Conservation (phyloP, 2,888 invertebrate species). For the Melinaea menophilus region DNA sequence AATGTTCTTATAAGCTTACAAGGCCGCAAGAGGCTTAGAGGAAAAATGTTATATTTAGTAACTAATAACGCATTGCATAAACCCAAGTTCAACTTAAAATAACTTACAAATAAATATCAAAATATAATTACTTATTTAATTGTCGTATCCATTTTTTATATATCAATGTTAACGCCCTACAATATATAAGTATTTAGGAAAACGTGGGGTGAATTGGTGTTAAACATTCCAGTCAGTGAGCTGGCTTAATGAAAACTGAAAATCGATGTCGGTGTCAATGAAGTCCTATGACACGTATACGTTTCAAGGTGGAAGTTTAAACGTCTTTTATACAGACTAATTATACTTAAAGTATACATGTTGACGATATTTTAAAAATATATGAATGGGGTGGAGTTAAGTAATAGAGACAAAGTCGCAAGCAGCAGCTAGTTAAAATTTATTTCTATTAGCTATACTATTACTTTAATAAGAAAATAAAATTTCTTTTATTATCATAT, state of each 20-base stretch:
- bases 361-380: too few species aligned
- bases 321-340: background rate
- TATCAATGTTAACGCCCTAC: background rate
- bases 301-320: background rate
- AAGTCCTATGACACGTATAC: slow-evolving; percentile 6
- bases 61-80: background rate
- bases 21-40: slow-evolving; percentile 3
- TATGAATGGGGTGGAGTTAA: too few species aligned
- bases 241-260: slow-evolving; percentile 6
- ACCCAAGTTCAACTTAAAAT: background rate
- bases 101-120: background rate
- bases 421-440: too few species aligned
- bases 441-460: too few species aligned
- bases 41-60: background rate
- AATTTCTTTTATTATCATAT: too few species aligned
- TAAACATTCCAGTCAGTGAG: slow-evolving; percentile 7
- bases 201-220: slow-evolving; percentile 6
- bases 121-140: background rate
- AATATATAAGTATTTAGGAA: background rate
- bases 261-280: slow-evolving; percentile 6
- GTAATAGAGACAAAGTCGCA: too few species aligned
- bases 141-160: background rate
- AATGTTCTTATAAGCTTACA: slow-evolving; percentile 6
- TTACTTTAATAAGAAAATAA: too few species aligned
- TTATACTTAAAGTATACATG: too few species aligned